A percentile compares a stretch with the other conserved stretches of the same genome.
Conservation (phyloP, 2,113 vertebrate species). For the Prionailurus bengalensis region DNA sequence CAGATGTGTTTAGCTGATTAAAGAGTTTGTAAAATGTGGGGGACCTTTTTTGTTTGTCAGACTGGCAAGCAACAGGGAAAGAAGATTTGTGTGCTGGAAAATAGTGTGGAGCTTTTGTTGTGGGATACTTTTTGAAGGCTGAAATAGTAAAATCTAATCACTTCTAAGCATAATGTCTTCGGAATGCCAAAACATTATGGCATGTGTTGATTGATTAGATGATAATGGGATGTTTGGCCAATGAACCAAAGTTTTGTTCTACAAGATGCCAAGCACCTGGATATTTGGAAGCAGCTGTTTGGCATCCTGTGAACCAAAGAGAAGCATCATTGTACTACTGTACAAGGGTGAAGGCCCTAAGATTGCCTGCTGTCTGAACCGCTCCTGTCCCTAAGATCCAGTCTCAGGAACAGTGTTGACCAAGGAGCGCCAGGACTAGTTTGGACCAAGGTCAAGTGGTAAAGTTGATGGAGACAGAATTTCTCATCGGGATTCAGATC, state of each 20-base stretch:
- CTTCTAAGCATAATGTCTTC: neutral
- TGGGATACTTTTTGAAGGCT: conserved; percentile 10
- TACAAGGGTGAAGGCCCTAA: neutral
- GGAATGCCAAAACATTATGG: neutral
- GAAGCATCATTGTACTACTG: conserved; percentile 21
- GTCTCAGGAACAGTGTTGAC: neutral
- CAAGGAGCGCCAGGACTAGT: neutral
- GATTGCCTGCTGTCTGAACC: neutral
- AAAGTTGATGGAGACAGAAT: conserved; percentile 5
- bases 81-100: neutral
- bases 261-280: conserved; percentile 71
- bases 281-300: conserved; percentile 60
- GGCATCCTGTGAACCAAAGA: conserved; percentile 22
- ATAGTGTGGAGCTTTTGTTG: neutral
- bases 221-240: conserved; percentile 56
- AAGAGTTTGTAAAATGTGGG: conserved; percentile 40
- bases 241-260: conserved; percentile 62
- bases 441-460: neutral
- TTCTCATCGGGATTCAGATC: neutral
- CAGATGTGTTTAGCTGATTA: conserved; percentile 59
- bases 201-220: conserved; percentile 51
- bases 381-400: neutral
- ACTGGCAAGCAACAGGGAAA: conserved; percentile 44
- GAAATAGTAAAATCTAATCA: conserved; percentile 49
- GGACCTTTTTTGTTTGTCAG: conserved; percentile 26